These are phyloP conservation scores for Chrosomus eos DNA, from an alignment of 2,797 vertebrate genomes.

Conservation along the genomic window DNA sequence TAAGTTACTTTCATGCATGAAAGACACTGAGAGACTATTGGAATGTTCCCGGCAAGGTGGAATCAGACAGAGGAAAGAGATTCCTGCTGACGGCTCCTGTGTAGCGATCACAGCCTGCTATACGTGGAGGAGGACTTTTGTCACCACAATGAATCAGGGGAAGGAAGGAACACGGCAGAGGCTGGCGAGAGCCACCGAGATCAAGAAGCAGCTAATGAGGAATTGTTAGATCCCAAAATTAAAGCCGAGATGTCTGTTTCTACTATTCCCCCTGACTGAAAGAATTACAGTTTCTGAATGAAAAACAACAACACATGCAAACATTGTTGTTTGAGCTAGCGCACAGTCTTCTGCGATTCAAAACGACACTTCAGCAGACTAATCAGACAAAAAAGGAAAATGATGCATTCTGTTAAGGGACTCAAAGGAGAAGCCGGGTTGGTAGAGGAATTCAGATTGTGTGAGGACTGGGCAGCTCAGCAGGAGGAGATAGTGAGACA, in stretches of 20 bases:
- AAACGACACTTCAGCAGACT: slow-evolving; percentile 5
- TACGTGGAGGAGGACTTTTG: slow-evolving; percentile 81
- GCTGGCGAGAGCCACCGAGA: slow-evolving; percentile 75
- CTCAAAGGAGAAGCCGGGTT: not conserved
- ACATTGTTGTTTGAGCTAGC: slow-evolving; percentile 30
- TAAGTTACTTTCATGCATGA: slow-evolving; percentile 33
- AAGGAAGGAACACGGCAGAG: slow-evolving; percentile 68
- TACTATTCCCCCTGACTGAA: slow-evolving; percentile 35
- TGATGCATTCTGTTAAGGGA: not conserved
- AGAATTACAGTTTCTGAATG: slow-evolving; percentile 11
- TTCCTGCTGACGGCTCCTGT: slow-evolving; percentile 80
- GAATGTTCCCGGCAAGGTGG: slow-evolving; percentile 65
- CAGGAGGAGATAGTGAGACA: slow-evolving; percentile 8
- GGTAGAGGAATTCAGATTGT: not conserved
- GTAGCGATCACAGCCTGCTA: slow-evolving; percentile 77
- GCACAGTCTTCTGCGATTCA: not conserved
- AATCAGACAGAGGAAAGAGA: slow-evolving; percentile 80
- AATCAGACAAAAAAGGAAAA: slow-evolving; percentile 30
- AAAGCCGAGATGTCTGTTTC: slow-evolving; percentile 31
- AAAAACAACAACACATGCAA: not conserved
- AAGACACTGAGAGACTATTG: slow-evolving; percentile 72
- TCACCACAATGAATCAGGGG: slow-evolving; percentile 79
- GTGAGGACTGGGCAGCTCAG: slow-evolving; percentile 3
- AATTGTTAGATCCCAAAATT: slow-evolving; percentile 64
- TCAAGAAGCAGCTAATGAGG: slow-evolving; percentile 80